Evolutionary conservation across 2,113 vertebrate species (phyloP).

Genomic region (Cyanocitta stelleri): DNA sequence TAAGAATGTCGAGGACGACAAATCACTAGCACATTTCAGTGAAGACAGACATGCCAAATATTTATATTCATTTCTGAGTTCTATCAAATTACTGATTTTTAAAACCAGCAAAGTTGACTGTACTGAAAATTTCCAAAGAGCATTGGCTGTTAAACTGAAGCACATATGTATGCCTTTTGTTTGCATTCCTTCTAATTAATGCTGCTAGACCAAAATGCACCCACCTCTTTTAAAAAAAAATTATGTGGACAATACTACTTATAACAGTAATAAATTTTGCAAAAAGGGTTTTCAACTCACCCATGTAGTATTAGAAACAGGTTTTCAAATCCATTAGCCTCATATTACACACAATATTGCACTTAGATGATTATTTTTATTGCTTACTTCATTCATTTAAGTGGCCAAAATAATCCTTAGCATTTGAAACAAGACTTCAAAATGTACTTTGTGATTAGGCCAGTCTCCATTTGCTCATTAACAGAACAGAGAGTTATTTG

Average conservation of each 20-base stretch:
- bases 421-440: background rate
- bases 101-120: background rate
- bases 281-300: background rate
- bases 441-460: background rate
- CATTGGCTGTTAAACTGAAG: background rate
- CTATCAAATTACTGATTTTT: background rate
- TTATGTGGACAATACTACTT: background rate
- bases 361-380: background rate
- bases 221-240: background rate
- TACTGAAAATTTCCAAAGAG: background rate
- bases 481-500: background rate
- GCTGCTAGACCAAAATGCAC: background rate
- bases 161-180: background rate
- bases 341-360: background rate
- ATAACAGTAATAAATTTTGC: background rate
- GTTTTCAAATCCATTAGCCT: background rate
- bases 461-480: background rate
- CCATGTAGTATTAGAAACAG: background rate
- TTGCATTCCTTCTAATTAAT: background rate
- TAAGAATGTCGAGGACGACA: background rate
- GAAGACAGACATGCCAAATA: background rate
- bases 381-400: slow-evolving; percentile 20
- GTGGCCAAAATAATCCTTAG: background rate
- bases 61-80: background rate
- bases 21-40: background rate